These are phyloP conservation scores for Sardinella longiceps DNA, from an alignment of 2,797 vertebrate species.

Conservation along the genomic window DNA sequence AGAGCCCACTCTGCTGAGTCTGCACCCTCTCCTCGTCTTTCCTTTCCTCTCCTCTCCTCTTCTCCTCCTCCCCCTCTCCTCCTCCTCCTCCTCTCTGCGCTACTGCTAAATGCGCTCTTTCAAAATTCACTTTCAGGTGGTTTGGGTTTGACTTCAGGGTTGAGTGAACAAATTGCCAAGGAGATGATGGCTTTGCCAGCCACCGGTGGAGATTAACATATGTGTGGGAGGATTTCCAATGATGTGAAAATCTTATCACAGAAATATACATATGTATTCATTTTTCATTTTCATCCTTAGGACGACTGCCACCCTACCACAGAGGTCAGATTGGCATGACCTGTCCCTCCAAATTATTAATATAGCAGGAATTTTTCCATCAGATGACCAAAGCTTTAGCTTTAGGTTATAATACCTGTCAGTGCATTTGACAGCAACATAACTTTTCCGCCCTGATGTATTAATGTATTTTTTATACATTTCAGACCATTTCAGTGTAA, in stretches of 20 bases:
- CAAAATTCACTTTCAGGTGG: slow-evolving; percentile 39
- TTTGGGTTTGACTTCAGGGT: slow-evolving; percentile 38
- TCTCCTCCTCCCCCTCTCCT: background rate
- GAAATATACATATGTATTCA: slow-evolving; percentile 27
- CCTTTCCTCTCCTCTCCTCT: background rate
- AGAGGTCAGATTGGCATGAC: slow-evolving; percentile 20
- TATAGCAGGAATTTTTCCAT: background rate
- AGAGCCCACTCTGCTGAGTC: slow-evolving; percentile 65
- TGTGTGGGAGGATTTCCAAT: slow-evolving; percentile 26
- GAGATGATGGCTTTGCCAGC: slow-evolving; percentile 27
- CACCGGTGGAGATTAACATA: slow-evolving; percentile 23
- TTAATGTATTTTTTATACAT: slow-evolving; percentile 22
- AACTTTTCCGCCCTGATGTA: slow-evolving; percentile 11
- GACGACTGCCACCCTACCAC: background rate
- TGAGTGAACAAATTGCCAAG: slow-evolving; percentile 34
- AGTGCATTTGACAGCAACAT: background rate
- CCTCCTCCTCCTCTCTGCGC: background rate
- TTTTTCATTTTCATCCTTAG: slow-evolving; percentile 4
- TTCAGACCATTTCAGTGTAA: slow-evolving; percentile 12
- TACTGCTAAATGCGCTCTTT: slow-evolving; percentile 25
- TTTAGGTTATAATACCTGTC: background rate
- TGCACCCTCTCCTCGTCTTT: slow-evolving; percentile 57
- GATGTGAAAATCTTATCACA: slow-evolving; percentile 27
- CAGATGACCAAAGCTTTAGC: slow-evolving; percentile 14
- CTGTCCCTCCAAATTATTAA: background rate